These are phyloP conservation scores for Onychomys leucogaster DNA, from an alignment of 2,797 vertebrate species.

Conservation along the genomic window DNA sequence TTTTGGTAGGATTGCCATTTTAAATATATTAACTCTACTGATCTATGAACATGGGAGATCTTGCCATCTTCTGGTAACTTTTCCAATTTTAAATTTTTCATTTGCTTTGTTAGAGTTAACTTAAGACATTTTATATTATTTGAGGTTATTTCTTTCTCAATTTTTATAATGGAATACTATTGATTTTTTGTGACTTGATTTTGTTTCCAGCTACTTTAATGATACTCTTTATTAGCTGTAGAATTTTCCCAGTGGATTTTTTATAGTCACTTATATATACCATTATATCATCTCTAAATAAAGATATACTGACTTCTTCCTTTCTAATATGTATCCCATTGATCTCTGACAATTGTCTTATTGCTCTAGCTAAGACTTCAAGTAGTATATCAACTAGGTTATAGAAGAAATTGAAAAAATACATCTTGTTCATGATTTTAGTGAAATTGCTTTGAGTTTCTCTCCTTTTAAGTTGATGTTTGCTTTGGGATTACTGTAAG, in stretches of 20 bases:
- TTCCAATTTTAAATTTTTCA: not conserved
- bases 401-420: not conserved
- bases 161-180: not conserved
- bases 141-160: not conserved
- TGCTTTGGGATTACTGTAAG: not conserved
- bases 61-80: not conserved
- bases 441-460: not conserved
- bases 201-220: not conserved
- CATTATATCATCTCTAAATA: not conserved
- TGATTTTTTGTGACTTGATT: not conserved
- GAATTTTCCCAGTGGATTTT: not conserved
- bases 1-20: not conserved
- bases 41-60: not conserved
- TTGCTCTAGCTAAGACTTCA: not conserved
- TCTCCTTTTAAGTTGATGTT: not conserved
- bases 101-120: not conserved
- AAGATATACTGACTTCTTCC: not conserved
- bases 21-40: not conserved
- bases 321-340: not conserved
- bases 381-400: not conserved
- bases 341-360: not conserved
- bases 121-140: not conserved
- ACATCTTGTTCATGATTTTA: not conserved
- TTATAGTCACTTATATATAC: not conserved
- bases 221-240: not conserved